These are phyloP conservation scores for Athetis lepigone DNA, from an alignment of 2,888 invertebrate species.

Conservation along the genomic window DNA sequence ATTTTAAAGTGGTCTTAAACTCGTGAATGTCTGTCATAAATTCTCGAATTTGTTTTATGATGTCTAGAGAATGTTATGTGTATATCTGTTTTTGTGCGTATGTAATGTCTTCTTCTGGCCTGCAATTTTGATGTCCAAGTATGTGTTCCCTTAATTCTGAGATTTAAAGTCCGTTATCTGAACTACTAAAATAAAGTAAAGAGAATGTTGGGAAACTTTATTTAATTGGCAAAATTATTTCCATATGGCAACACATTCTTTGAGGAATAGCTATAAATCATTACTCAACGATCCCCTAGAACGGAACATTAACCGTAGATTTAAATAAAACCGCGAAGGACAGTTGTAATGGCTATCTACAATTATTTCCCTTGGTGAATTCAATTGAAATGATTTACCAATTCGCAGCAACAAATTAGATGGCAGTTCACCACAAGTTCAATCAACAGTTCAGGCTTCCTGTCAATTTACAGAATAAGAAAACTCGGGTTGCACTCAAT, in stretches of 20 bases:
- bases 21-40: constrained; percentile 40
- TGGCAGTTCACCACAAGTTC: background rate
- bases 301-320: too few species aligned
- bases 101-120: constrained; percentile 25
- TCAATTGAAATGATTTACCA: background rate
- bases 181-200: too few species aligned
- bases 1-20: constrained; percentile 36
- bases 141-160: too few species aligned
- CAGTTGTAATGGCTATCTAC: too few species aligned
- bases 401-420: background rate
- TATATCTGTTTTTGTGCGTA: constrained; percentile 26
- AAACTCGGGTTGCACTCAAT: constrained; percentile 7
- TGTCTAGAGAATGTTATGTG: constrained; percentile 43
- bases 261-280: too few species aligned
- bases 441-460: background rate
- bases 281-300: too few species aligned
- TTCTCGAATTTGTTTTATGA: constrained; percentile 43
- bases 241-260: too few species aligned
- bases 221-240: too few species aligned
- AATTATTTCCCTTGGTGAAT: too few species aligned
- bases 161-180: too few species aligned
- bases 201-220: too few species aligned
- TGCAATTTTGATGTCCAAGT: constrained; percentile 21
- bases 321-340: too few species aligned
- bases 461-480: background rate